Conservation (phyloP, 2,888 invertebrate genomes). For the Drosophila sordidapex region DNA sequence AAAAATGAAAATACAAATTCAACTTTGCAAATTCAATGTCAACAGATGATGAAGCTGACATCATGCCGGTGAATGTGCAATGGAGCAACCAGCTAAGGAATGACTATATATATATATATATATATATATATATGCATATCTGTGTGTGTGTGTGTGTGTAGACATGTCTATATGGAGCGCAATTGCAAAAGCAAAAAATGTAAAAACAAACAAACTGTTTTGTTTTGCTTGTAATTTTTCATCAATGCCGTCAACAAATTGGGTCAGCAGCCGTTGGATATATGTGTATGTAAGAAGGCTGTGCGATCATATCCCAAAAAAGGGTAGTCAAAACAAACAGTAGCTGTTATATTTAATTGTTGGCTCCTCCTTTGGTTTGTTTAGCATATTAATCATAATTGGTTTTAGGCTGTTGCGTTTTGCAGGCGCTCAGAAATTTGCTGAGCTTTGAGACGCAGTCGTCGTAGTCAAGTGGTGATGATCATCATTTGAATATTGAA, state of each 20-base stretch:
- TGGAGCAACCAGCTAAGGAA: slow-evolving; percentile 25
- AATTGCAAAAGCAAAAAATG: slow-evolving; percentile 44
- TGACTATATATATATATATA: neutral
- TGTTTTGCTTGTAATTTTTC: slow-evolving; percentile 47
- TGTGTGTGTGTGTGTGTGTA: neutral
- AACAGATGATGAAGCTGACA: slow-evolving; percentile 63
- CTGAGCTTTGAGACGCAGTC: slow-evolving; percentile 33
- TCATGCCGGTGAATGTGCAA: slow-evolving; percentile 48
- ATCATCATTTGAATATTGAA: slow-evolving; percentile 77
- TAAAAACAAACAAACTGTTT: slow-evolving; percentile 55
- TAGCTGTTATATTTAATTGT: slow-evolving; percentile 27
- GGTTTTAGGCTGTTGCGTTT: slow-evolving; percentile 22
- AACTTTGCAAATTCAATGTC: slow-evolving; percentile 63
- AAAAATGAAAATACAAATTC: slow-evolving; percentile 18
- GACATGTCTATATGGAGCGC: slow-evolving; percentile 22
- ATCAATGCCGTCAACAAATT: slow-evolving; percentile 63
- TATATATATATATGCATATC: neutral
- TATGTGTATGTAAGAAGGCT: slow-evolving; percentile 12
- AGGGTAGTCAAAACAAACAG: slow-evolving; percentile 42
- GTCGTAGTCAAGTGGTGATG: slow-evolving; percentile 61
- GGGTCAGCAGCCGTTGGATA: slow-evolving; percentile 54
- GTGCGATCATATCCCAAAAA: slow-evolving; percentile 32
- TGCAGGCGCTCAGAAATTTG: slow-evolving; percentile 71
- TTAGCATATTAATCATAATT: slow-evolving; percentile 62
- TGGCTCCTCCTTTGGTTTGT: slow-evolving; percentile 18